Evolutionary conservation across 2,888 invertebrate species (phyloP), one percentile per base, ranked within the genome.

Genomic region (Andrena haemorrhoa): DNA sequence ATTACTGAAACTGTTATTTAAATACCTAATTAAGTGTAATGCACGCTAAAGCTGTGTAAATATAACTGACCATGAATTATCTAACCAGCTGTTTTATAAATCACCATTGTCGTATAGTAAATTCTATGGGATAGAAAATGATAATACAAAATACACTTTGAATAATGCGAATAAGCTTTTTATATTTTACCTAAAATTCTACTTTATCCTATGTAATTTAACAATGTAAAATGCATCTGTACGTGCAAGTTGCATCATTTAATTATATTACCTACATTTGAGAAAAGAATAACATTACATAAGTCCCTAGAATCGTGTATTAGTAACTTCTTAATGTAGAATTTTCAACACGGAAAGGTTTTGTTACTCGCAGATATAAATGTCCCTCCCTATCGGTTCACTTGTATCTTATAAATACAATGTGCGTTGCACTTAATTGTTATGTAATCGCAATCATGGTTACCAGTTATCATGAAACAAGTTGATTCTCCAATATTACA

Each of bases 1-100:
- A 60, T 53, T 29, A 73, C 31, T n/a, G 29, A 31, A 53, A 29
- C 64, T 65, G 29, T 58, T 64, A 60, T 51, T 79, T 71, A 64
- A 47, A 29, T 53, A 41, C 1, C 51, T 69, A 51, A 68, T 60
- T 66, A 53, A 68, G 20, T 58, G 23, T 47, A 58, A 58, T 58
- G 6, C 23, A 35, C 23, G 12, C 7, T 51, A 16, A 41, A 41
- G 31, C 20, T 29, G 33, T 69, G 49, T 71, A 49, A 31, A 61
- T 35, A 23, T 65, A 82, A 61, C 6, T 53, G 73, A 23, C 16
- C n/a, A 12, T 4, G 35, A 70, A 8, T 74, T 74, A 49, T 47
- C 49, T 58, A 49, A 53, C 20, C 51, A 65, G 41, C 53, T 58
- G 47, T 65, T 69, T 65, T 66, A 53, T 71, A 35, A 23, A 66